phyloP scores from a whole-genome alignment of 2,888 invertebrate genomes.

The Aromia moschata region DNA sequence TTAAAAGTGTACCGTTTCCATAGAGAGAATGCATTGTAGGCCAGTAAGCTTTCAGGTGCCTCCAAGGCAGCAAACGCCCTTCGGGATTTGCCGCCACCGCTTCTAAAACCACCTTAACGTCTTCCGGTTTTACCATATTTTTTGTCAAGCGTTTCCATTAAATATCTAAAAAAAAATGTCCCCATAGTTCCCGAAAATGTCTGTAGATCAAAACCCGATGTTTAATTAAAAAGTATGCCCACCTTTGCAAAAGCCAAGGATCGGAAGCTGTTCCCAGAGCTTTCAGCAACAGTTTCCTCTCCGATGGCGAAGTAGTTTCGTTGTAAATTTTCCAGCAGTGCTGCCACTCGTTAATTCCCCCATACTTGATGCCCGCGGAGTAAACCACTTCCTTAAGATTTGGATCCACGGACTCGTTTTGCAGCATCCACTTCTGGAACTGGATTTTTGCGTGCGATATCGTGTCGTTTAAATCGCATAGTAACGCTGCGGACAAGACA shows the following conservation, averaged over 20 bases:
- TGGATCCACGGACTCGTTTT: slow-evolving; percentile 72
- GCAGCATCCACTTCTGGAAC: slow-evolving; percentile 78
- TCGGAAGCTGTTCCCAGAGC: slow-evolving; percentile 77
- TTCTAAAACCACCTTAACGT: slow-evolving; percentile 76
- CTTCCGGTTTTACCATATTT: slow-evolving; percentile 74
- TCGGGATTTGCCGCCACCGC: slow-evolving; percentile 79
- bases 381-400: slow-evolving; percentile 79
- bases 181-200: too few species aligned
- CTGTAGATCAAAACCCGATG: slow-evolving; percentile 11
- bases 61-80: slow-evolving; percentile 77
- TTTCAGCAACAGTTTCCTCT: slow-evolving; percentile 74
- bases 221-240: slow-evolving; percentile 27
- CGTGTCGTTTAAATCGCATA: slow-evolving; percentile 75
- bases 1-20: slow-evolving; percentile 71
- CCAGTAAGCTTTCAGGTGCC: slow-evolving; percentile 78
- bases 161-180: slow-evolving; percentile 72
- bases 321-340: slow-evolving; percentile 79
- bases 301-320: slow-evolving; percentile 73
- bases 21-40: slow-evolving; percentile 70
- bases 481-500: slow-evolving; percentile 76
- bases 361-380: slow-evolving; percentile 74
- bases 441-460: slow-evolving; percentile 74
- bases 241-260: slow-evolving; percentile 85
- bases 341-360: slow-evolving; percentile 78
- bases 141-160: slow-evolving; percentile 76